Evolutionary conservation across 2,888 invertebrate genomes (phyloP), one percentile per base, ranked within the genome.

Genomic region (Dynastes grantii): DNA sequence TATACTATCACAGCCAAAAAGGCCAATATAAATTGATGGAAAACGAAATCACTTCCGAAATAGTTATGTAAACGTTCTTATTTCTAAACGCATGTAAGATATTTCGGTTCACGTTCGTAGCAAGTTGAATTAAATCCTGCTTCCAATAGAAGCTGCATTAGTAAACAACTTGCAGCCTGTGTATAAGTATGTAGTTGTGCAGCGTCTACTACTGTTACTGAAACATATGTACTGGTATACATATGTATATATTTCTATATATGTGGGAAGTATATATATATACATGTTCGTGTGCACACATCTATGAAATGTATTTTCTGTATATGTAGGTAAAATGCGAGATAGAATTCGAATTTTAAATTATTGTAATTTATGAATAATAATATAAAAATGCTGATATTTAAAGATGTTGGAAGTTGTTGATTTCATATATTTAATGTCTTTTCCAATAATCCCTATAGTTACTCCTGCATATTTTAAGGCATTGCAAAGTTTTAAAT

Each of bases 31-130:
- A 16, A 67, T 45, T 27, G n/a, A 67, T 45, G 6, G 67, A n/a
- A n/a, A 67, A 67, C 37, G n/a, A 9, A 65, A 27, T 65, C 65
- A 27, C 2, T 65, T 27, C 40, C 40, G 40, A n/a, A 45, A 45
- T 67, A 67, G 45, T 67, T 67, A 67, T 45, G 45, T n/a, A 67
- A 8, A 45, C 67, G 37, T 67, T 29, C 22, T 16, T 67, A 67
- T 16, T 55, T 55, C 55, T 16, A 71, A 58, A 71, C 37, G 58
- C 71, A 40, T 55, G 37, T 58, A 58, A 71, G 37, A 71, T 71
- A 71, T 71, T 71, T 71, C 71, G 58, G 29, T 40, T 71, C 71
- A 71, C 71, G 71, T 71, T 8, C 55, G 16, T 58, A 40, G 11
- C 49, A 40, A 45, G 45, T 67, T 67, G 67, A 67, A 67, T 67